phyloP scores from a whole-genome alignment of 2,113 vertebrate species.

The Eidolon helvum region DNA sequence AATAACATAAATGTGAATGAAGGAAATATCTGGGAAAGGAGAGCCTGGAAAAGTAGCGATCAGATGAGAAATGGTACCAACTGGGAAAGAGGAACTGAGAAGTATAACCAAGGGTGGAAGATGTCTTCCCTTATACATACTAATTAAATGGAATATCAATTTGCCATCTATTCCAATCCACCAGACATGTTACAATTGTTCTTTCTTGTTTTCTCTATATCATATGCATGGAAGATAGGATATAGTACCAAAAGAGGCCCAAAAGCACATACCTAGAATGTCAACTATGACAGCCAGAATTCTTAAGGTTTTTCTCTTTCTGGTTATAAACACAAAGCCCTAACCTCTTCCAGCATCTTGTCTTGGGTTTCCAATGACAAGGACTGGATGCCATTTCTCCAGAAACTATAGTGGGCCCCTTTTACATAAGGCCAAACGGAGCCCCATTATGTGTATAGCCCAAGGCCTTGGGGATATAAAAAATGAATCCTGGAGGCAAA shows the following conservation, averaged over 20 bases:
- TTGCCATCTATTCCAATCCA: too few species aligned
- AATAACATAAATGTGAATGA: neutral
- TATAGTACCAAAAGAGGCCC: neutral
- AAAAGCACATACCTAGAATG: neutral
- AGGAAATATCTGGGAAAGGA: neutral
- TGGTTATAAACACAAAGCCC: neutral
- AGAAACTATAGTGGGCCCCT: neutral
- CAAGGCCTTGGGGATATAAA: neutral
- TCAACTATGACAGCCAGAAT: neutral
- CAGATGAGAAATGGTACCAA: neutral
- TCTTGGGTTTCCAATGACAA: neutral
- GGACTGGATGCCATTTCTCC: neutral
- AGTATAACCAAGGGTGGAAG: neutral
- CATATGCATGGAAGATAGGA: neutral
- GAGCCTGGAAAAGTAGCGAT: neutral
- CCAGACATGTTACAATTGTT: neutral
- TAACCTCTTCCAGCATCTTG: neutral
- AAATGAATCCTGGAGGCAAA: neutral
- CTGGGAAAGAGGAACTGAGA: neutral
- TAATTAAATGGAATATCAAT: neutral
- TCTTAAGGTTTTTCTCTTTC: neutral
- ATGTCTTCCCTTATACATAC: neutral
- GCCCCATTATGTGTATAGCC: rapidly evolving
- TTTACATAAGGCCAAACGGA: neutral
- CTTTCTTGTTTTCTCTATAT: neutral